phyloP scores from a whole-genome alignment of 2,113 vertebrate species.

The Nyctibius bracteatus region DNA sequence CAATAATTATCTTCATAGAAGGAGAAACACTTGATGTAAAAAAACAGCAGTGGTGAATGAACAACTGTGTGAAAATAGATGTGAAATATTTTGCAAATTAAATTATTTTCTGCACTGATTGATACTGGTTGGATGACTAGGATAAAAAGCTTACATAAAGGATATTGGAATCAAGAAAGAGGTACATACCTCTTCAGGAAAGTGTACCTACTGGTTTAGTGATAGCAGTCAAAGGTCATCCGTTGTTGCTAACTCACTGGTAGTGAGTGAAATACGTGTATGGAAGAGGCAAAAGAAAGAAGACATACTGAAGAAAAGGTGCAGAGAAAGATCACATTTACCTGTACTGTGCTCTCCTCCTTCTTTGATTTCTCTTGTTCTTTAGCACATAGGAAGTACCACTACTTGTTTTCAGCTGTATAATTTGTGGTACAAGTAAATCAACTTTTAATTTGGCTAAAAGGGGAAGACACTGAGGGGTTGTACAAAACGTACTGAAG shows the following conservation, averaged over 20 bases:
- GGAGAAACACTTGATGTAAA: neutral
- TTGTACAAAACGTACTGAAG: neutral
- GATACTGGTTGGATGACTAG: neutral
- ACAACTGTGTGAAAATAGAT: neutral
- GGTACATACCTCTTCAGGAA: fast-evolving
- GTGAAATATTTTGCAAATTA: neutral
- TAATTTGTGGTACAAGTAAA: neutral
- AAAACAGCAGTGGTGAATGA: neutral
- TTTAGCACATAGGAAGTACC: neutral
- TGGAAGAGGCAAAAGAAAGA: neutral
- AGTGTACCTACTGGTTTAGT: neutral
- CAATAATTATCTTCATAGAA: neutral
- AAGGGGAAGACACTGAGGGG: fast-evolving
- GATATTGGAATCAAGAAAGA: fast-evolving
- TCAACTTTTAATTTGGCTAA: neutral
- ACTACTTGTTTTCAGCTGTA: neutral
- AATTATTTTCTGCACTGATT: neutral
- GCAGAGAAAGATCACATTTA: neutral
- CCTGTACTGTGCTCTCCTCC: neutral
- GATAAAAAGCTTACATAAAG: neutral
- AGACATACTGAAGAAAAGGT: neutral
- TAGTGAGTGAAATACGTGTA: neutral
- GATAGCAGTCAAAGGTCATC: neutral
- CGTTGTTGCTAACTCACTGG: neutral
- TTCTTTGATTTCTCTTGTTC: neutral